phyloP scores from a whole-genome alignment of 2,797 vertebrate species.

The Cirrhinus molitorella region DNA sequence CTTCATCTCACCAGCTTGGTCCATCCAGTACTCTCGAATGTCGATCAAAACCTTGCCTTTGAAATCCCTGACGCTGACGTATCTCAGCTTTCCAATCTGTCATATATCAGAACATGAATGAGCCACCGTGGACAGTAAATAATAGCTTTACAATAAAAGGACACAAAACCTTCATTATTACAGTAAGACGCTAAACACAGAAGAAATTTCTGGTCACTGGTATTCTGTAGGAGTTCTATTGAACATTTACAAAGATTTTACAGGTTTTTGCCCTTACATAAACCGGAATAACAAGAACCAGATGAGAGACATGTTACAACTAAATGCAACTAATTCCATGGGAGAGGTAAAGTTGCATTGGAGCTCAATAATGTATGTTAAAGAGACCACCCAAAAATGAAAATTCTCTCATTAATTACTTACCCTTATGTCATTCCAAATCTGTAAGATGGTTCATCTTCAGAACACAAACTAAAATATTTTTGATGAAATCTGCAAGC shows the following conservation, averaged over 20 bases:
- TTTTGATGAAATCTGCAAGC: too few relatives aligned
- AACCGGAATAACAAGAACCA: too few relatives aligned
- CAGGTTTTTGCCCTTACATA: neutral
- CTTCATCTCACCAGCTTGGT: constrained; percentile 89
- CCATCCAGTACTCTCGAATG: constrained; percentile 89
- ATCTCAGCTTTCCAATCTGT: constrained; percentile 90
- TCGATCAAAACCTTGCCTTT: constrained; percentile 90
- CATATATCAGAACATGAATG: constrained; percentile 12
- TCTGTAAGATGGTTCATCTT: too few relatives aligned
- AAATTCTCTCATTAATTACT: too few relatives aligned
- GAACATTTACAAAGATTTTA: neutral
- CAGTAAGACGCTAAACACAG: neutral
- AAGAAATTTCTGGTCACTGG: neutral
- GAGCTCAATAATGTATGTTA: neutral
- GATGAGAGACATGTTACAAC: neutral
- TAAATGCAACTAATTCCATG: too few relatives aligned
- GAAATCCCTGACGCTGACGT: constrained; percentile 87
- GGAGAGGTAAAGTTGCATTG: neutral
- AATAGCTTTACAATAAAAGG: neutral
- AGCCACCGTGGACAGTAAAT: neutral
- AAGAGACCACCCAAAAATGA: too few relatives aligned
- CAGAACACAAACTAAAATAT: too few relatives aligned
- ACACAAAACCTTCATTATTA: neutral
- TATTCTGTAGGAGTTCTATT: neutral
- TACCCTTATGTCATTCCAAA: too few relatives aligned